Conservation (phyloP, 2,797 vertebrate genomes). For the Austrolebias charrua region DNA sequence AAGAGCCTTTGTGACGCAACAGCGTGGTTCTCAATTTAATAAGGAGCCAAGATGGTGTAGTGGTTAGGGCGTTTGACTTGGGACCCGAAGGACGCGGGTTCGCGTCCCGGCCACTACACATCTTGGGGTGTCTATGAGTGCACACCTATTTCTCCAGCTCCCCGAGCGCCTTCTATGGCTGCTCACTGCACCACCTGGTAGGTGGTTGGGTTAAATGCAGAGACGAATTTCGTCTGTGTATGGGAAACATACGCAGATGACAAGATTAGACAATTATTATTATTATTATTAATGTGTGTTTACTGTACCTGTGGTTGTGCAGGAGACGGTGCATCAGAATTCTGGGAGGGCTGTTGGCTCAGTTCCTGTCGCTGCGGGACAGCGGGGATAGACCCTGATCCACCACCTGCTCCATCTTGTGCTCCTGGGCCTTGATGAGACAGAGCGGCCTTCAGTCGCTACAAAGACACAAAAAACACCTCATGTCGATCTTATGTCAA, state of each 20-base stretch:
- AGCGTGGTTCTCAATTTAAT: background rate
- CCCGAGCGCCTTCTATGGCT: too few species aligned
- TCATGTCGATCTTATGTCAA: background rate
- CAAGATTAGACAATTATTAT: too few species aligned
- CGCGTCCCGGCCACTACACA: too few species aligned
- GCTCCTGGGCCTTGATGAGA: slow-evolving; percentile 83
- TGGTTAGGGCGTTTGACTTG: too few species aligned
- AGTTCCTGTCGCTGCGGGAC: slow-evolving; percentile 88
- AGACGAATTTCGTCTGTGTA: too few species aligned
- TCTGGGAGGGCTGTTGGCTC: slow-evolving; percentile 86
- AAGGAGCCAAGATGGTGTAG: too few species aligned
- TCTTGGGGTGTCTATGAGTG: too few species aligned
- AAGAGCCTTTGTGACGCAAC: background rate
- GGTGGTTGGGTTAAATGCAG: too few species aligned
- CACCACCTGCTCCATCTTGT: slow-evolving; percentile 80
- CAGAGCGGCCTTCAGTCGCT: slow-evolving; percentile 94
- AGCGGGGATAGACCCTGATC: slow-evolving; percentile 84
- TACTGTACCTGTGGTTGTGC: slow-evolving; percentile 90
- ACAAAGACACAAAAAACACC: slow-evolving; percentile 37
- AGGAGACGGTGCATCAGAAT: slow-evolving; percentile 91
- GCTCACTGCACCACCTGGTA: too few species aligned
- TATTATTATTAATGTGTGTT: background rate
- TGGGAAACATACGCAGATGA: too few species aligned
- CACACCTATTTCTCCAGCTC: too few species aligned
- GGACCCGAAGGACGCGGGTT: too few species aligned